Conservation (phyloP, 2,888 invertebrate genomes). For the Vandiemenella viatica region DNA sequence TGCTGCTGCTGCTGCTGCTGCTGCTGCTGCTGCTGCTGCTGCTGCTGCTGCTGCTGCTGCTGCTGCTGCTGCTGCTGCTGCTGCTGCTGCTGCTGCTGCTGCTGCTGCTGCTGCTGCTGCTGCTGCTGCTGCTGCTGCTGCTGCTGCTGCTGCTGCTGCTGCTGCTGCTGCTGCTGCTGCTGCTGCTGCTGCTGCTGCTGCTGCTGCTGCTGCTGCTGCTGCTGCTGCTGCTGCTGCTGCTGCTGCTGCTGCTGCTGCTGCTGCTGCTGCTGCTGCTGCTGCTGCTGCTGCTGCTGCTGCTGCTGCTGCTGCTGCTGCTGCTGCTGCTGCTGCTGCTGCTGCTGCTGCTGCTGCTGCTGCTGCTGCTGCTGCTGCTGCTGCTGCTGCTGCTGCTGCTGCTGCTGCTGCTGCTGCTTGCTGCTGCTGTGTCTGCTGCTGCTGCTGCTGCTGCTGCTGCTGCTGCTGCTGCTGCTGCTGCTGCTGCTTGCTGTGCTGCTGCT, state of each 20-base stretch:
- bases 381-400: slow-evolving; percentile 5
- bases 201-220: slow-evolving; percentile 6
- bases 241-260: slow-evolving; percentile 3
- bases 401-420: too few species aligned
- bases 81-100: slow-evolving; percentile 5
- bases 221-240: slow-evolving; percentile 6
- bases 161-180: slow-evolving; percentile 5
- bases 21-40: slow-evolving; percentile 18
- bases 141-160: slow-evolving; percentile 3
- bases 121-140: slow-evolving; percentile 6
- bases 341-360: slow-evolving; percentile 3
- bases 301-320: slow-evolving; percentile 1
- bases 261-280: slow-evolving; percentile 4
- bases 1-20: background rate
- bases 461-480: slow-evolving; percentile 4
- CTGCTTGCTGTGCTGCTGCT: too few species aligned
- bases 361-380: slow-evolving; percentile 4
- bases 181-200: slow-evolving; percentile 14
- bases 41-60: slow-evolving; percentile 13
- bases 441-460: slow-evolving; percentile 5
- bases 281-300: slow-evolving; percentile 4
- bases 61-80: slow-evolving; percentile 24
- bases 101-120: slow-evolving; percentile 4
- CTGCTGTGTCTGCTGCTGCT: slow-evolving; percentile 3
- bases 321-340: slow-evolving; percentile 6